These are phyloP conservation scores for Quadriops clusia DNA, from an alignment of 2,888 invertebrate genomes.

Conservation along the genomic window DNA sequence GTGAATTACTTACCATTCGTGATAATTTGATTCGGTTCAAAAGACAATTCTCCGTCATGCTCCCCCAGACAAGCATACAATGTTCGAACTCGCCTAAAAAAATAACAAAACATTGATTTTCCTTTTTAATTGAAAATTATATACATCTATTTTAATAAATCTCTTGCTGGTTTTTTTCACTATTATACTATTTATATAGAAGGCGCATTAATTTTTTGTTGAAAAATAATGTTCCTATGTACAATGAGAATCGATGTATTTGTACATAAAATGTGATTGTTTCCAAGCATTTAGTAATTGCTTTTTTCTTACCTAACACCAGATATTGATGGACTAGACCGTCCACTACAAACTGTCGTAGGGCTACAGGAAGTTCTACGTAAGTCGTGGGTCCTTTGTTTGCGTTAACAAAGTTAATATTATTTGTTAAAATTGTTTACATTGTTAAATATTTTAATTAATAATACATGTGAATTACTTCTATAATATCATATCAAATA, in stretches of 20 bases:
- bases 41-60: slow-evolving; percentile 92
- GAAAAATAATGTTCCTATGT: no score
- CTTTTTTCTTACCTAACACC: slow-evolving; percentile 26
- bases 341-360: slow-evolving; percentile 29
- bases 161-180: no score
- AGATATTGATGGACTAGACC: slow-evolving; percentile 29
- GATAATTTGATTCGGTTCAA: slow-evolving; percentile 97
- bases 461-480: no score
- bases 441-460: no score
- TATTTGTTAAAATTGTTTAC: no score
- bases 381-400: slow-evolving; percentile 14
- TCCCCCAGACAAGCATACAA: slow-evolving; percentile 93
- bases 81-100: slow-evolving; percentile 71
- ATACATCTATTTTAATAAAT: no score
- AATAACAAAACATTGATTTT: slow-evolving; percentile 7
- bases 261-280: no score
- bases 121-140: slow-evolving; percentile 3
- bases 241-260: no score
- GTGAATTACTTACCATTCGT: slow-evolving; percentile 82
- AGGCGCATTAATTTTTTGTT: no score
- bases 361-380: slow-evolving; percentile 29
- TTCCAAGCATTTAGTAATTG: slow-evolving; percentile 3
- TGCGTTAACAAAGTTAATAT: slow-evolving; percentile 13
- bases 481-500: no score
- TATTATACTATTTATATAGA: no score